These are phyloP conservation scores for Leucophora obtusa DNA, from an alignment of 2,888 invertebrate genomes.

Conservation along the genomic window DNA sequence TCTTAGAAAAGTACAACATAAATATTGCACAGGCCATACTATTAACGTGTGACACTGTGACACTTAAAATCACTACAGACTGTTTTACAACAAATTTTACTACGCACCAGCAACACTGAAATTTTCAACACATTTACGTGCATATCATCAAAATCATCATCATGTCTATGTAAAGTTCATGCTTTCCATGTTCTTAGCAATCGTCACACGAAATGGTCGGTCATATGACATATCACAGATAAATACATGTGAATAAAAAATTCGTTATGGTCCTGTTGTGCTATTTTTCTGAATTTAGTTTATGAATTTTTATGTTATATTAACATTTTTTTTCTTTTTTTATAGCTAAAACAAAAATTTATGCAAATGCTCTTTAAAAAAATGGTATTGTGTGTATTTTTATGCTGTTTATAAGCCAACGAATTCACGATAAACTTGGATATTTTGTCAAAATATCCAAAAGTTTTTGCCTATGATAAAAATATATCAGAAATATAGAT, in stretches of 20 bases:
- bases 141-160: constrained; percentile 9
- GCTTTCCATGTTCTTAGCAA: constrained; percentile 5
- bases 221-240: constrained; percentile 53
- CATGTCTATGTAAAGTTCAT: background rate
- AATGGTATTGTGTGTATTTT: background rate
- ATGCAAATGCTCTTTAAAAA: constrained; percentile 8
- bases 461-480: background rate
- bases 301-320: background rate
- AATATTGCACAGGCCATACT: constrained; percentile 19
- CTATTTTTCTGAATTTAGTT: background rate
- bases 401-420: background rate
- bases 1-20: constrained; percentile 41
- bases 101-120: background rate
- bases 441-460: background rate
- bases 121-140: constrained; percentile 43
- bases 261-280: constrained; percentile 8
- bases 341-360: background rate
- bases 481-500: background rate
- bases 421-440: background rate
- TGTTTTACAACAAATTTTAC: constrained; percentile 13
- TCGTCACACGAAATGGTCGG: constrained; percentile 26
- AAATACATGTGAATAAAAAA: constrained; percentile 34
- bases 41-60: background rate
- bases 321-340: background rate
- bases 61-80: constrained; percentile 13